Base-by-base conservation (phyloP, 2,797 vertebrate genomes). In the Allobates femoralis region DNA sequence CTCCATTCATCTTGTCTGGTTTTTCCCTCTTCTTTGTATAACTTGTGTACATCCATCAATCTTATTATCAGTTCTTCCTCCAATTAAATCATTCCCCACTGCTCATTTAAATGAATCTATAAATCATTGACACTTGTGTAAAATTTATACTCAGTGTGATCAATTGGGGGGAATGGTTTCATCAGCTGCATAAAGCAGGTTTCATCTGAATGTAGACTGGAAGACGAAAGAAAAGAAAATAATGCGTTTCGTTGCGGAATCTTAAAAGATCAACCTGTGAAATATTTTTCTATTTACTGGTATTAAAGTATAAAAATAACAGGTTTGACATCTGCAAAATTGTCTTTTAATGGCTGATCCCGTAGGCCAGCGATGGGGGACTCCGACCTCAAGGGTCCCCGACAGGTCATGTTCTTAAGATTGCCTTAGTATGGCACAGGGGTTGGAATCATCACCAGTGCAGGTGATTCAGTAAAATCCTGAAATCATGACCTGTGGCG, bases 61-160 rank as follows among this genome's bases (percentile, higher is more conserved):
- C 81, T 83, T 56, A 53, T 30, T 53, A 75, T 87, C 69, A 66
- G 23, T 14, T 79, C 66, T 79, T 87, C 46, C 74, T 84, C 81
- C 81, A 84, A 81, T 84, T 85, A 85, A 85, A 85, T 81, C 58
- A 67, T 76, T 76, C 50, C 71, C 79, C 34, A 67, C 85, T 82
- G 79, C 79, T 86, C 60, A 62, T 82, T 46, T 66, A 77, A 86
- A 86, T 21, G 56, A 82, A 73, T 76, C 85, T 81, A 46, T 86
- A 86, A 77, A 86, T 67, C 79, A 82, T 82, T 69, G 50, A 46
- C 50, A 50, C 60, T 82, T 67, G 15, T 60, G 37, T 26, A 77
- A 66, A 77, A 69, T 32, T 19, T 64, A 58, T 58, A 82, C 60
- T 53, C 71, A 12, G 51, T 77, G 37, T 82, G 79, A 82, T 77